phyloP scores from a whole-genome alignment of 2,113 vertebrate genomes.

The Epinephelus fuscoguttatus region DNA sequence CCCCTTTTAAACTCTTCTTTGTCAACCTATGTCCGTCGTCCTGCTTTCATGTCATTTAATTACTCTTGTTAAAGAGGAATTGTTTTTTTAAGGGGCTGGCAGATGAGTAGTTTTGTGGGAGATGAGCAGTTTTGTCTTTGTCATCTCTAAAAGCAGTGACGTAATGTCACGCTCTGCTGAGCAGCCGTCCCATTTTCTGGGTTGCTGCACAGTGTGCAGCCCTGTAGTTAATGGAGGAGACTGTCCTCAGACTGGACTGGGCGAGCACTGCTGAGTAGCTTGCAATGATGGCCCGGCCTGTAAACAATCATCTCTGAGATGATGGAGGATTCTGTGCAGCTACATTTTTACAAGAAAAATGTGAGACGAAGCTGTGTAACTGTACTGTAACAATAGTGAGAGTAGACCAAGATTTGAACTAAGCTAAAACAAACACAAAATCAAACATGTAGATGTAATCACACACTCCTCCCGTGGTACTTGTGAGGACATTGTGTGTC shows the following conservation, averaged over 20 bases:
- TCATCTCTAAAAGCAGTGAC: slow-evolving; percentile 56
- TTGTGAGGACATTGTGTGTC: slow-evolving; percentile 1
- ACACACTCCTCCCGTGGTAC: not conserved
- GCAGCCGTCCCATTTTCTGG: slow-evolving; percentile 65
- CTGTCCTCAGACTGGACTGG: slow-evolving; percentile 38
- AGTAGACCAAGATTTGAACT: not conserved
- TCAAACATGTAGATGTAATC: not conserved
- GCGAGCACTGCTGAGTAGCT: slow-evolving; percentile 9
- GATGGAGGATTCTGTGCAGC: slow-evolving; percentile 3
- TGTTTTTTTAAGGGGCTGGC: slow-evolving; percentile 12
- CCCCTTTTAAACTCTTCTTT: slow-evolving; percentile 9
- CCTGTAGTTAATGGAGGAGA: slow-evolving; percentile 44
- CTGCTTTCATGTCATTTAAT: slow-evolving; percentile 27
- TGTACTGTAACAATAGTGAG: not conserved
- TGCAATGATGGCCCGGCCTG: slow-evolving; percentile 12
- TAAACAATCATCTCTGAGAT: slow-evolving; percentile 19
- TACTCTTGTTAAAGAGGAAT: slow-evolving; percentile 15
- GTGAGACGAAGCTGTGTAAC: not conserved
- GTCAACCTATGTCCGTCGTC: not conserved
- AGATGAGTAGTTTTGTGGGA: slow-evolving; percentile 45
- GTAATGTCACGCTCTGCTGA: slow-evolving; percentile 59
- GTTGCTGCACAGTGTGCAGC: slow-evolving; percentile 58
- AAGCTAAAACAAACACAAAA: slow-evolving; percentile 1
- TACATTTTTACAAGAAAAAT: slow-evolving; percentile 14
- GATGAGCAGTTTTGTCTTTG: slow-evolving; percentile 56